A percentile compares a stretch with the other conserved stretches of the same genome.
Conservation (phyloP, 2,888 invertebrate species). For the Prosopocoilus inquinatus region DNA sequence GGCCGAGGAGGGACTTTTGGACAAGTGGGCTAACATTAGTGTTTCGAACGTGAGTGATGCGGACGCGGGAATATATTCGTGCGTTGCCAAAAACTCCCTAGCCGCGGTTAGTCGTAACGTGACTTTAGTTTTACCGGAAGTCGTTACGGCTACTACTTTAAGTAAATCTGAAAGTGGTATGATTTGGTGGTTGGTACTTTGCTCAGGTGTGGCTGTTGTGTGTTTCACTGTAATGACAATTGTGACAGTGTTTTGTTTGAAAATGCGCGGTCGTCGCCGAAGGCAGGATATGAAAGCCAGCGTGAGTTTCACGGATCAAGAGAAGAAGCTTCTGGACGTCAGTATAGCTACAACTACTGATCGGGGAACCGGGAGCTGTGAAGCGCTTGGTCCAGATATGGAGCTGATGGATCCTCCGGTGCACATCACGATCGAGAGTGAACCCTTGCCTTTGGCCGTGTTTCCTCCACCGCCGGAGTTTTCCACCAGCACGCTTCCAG, state of each 20-base stretch:
- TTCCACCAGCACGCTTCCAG: conserved; percentile 55
- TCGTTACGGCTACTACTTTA: conserved; percentile 75
- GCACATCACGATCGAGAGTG: conserved; percentile 56
- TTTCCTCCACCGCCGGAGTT: conserved; percentile 61
- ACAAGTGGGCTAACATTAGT: conserved; percentile 76
- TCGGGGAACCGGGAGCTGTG: conserved; percentile 57
- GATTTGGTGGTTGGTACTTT: conserved; percentile 69
- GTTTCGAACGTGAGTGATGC: conserved; percentile 78
- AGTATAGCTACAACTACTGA: conserved; percentile 71
- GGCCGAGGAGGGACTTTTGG: conserved; percentile 50
- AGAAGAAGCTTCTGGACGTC: conserved; percentile 80
- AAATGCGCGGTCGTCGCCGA: conserved; percentile 55
- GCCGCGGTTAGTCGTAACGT: conserved; percentile 63
- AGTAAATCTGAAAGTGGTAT: conserved; percentile 71
- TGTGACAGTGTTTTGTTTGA: conserved; percentile 58
- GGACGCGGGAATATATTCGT: conserved; percentile 83
- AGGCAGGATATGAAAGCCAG: conserved; percentile 74
- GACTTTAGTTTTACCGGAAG: conserved; percentile 65
- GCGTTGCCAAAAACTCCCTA: conserved; percentile 69
- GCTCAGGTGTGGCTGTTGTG: conserved; percentile 68
- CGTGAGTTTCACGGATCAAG: conserved; percentile 83
- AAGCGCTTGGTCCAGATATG: conserved; percentile 58
- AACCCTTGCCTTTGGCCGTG: conserved; percentile 48
- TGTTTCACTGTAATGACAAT: conserved; percentile 61
- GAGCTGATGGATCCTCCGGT: conserved; percentile 54